phyloP scores from a whole-genome alignment of 2,113 vertebrate species.

The Panthera tigris region DNA sequence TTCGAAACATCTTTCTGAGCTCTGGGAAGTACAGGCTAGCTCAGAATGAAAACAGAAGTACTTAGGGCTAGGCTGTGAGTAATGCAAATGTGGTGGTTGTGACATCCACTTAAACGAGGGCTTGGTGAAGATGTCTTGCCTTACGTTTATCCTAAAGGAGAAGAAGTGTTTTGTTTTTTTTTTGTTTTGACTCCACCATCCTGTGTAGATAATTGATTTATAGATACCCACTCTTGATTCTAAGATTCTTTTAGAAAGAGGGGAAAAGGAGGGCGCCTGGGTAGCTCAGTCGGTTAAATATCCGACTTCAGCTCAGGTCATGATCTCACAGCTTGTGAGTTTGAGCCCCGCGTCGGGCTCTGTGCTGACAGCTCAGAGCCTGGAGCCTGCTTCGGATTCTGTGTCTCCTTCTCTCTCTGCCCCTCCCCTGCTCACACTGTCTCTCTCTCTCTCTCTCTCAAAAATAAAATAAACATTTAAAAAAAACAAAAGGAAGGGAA shows the following conservation, averaged over 20 bases:
- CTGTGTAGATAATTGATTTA: background rate
- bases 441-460: too few relatives aligned
- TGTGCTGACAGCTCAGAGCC: too few relatives aligned
- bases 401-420: too few relatives aligned
- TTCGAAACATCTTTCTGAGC: background rate
- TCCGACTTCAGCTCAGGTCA: too few relatives aligned
- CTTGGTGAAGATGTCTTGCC: background rate
- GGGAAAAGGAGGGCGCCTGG: too few relatives aligned
- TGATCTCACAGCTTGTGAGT: too few relatives aligned
- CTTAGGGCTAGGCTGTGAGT: background rate
- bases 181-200: background rate
- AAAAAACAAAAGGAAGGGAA: background rate
- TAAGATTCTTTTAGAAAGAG: background rate
- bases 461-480: too few relatives aligned
- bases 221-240: background rate
- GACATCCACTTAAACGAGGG: background rate
- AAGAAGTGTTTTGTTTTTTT: background rate
- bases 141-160: background rate
- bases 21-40: background rate
- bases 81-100: background rate
- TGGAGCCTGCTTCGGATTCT: too few relatives aligned
- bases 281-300: too few relatives aligned
- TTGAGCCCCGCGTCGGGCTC: too few relatives aligned
- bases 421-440: too few relatives aligned
- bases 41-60: background rate